Base-by-base conservation (phyloP, 2,113 vertebrate species). In the Platichthys stellatus region DNA sequence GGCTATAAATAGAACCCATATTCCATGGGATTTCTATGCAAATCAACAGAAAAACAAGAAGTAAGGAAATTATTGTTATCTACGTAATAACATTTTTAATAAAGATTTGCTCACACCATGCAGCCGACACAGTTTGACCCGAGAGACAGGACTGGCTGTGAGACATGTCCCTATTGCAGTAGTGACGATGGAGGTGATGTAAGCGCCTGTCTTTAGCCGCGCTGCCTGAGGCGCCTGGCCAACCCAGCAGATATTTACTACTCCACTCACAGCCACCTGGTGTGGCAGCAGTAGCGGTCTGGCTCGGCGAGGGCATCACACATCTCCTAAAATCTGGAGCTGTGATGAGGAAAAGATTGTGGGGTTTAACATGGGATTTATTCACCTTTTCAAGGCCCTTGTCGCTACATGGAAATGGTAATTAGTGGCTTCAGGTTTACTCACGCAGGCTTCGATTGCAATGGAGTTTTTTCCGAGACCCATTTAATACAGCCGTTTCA, bases 221-320 rank as follows among this genome's bases (percentile, higher is more conserved):
- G 62, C 71, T 69, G 89, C 69, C 68, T 38, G 74, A 85, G 89
- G 88, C 78, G 56, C 82, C 80, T 53, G 47, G 90, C 87, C 88
- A 89, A 74, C 70, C 75, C 63, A 49, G 60, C 83, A 80, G 79
- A 89, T 90, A 91, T 92, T 92, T 89, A 91, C 87, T 76, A 89
- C 90, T 75, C 70, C 47, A 26, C 76, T 65, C 80, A 45, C 75
- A 84, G 70, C 62, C 74, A 74, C 54, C 69, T 59, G 35, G 31
- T 17, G 75, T 67, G 72, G 61, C 74, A 84, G 68, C 68, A 54
- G 72, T 51, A 72, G 74, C 76, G 64, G 61, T 51, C 61, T 63
- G 73, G 40, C 67, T 73, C 60, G 13, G 69, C 10, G 45, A 47
- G 54, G 45, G 81, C 62, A 83, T 89, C 84, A 80, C 2, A 17